Base-by-base conservation (phyloP, 2,113 vertebrate species). In the Phyllopteryx taeniolatus region DNA sequence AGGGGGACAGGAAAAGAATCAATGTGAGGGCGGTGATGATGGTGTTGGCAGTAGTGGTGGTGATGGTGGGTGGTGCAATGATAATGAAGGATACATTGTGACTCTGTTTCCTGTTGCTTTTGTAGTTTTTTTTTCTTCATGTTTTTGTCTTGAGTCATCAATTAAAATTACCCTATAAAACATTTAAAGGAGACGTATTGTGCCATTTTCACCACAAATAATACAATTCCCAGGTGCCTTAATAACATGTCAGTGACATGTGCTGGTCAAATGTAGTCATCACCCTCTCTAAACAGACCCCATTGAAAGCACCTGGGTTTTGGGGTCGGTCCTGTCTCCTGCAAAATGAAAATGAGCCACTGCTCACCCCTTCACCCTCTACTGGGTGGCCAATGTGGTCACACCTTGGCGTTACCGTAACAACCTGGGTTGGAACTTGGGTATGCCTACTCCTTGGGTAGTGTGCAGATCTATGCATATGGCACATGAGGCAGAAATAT, bases 61-160 rank as follows among this genome's bases (percentile, higher is more conserved):
- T 77, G 73, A 47, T 72, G 64, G 82, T 85, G 75, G 82, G 85
- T 14, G 75, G 80, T 39, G 64, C 70, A 70, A 82, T 73, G 77
- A 79, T 71, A 78, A 83, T 67, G 75, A 83, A 56, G 51, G 78
- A 62, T 70, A 74, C 67, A 74, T 47, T 63, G 62, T 33, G 71
- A 66, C 42, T 15, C 47, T 4, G 31, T 46, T 78, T 79, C 74
- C 35, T 5, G n/a, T 44, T 70, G 62, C 67, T 79, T 8, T 66
- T 39, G 59, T 68, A 54, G 64, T 63, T 79, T 74, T 73, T 73
- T 64, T 75, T 76, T 63, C 5, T 15, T 46, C 19, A 35, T 63
- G n/a, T 46, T 44, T 22, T n/a, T n/a, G 27, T 77, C 46, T 2
- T 15, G 19, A 19, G 31, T 60, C 27, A 44, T 62, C 42, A 42